A percentile compares a stretch with the other conserved stretches of the same genome.
These are phyloP conservation scores for Pammene fasciana DNA, from an alignment of 2,888 invertebrate species.

Conservation along the genomic window DNA sequence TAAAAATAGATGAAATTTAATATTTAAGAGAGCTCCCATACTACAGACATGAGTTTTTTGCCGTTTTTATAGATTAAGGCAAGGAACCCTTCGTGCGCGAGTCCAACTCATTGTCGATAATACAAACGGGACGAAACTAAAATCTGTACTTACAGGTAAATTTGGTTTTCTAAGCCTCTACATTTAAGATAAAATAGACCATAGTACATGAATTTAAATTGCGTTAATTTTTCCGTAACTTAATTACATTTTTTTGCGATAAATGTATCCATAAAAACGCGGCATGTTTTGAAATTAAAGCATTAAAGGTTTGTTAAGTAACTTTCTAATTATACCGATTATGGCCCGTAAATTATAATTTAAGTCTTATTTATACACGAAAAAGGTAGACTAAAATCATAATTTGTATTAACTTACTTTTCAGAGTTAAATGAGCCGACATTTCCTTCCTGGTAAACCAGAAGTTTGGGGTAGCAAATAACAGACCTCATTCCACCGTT, in stretches of 20 bases:
- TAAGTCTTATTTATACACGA: background rate
- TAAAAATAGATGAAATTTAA: no score
- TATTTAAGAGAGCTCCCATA: no score
- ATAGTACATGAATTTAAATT: no score
- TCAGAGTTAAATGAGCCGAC: background rate
- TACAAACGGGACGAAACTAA: no score
- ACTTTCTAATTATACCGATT: slow-evolving; percentile 14
- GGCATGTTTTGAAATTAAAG: background rate
- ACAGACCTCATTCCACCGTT: no score
- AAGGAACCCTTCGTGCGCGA: no score
- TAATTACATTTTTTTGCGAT: background rate
- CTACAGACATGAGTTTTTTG: no score
- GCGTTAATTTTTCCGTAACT: background rate
- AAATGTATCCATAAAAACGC: background rate
- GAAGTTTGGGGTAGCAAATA: background rate
- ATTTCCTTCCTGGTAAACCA: background rate
- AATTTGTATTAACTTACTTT: slow-evolving; percentile 1
- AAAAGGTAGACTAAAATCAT: slow-evolving; percentile 6
- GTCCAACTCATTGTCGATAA: no score
- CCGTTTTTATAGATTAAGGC: no score
- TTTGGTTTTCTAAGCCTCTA: no score
- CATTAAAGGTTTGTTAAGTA: background rate
- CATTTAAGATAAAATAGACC: no score
- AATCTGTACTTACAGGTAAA: no score
- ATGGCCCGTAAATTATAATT: slow-evolving; percentile 13